Base-by-base conservation (phyloP, 2,888 invertebrate genomes). In the Ochropleura plecta region DNA sequence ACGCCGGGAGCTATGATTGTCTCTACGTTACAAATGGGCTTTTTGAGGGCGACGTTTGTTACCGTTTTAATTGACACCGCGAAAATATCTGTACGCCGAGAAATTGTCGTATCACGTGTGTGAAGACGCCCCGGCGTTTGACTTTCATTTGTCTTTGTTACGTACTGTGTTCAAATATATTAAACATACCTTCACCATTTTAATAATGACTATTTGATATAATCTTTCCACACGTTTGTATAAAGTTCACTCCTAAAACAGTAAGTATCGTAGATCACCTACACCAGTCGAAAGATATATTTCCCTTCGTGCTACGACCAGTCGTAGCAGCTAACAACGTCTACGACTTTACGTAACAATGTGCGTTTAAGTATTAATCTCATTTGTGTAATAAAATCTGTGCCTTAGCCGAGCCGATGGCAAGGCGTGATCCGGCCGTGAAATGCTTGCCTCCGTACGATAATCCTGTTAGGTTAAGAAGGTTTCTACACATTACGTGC, bases 381-480 rank as follows among this genome's bases (percentile, higher is more conserved):
- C 94, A 95, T 96, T 96, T 96, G 96, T 94, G 96, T 96, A 96
- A 95, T 96, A 95, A 96, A 96, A 96, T 96, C 96, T 96, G 94
- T 93, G 95, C 93, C 93, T 96, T 96, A 96, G 95, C 94, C 90
- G 86, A 83, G 92, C 90, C 92, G 92, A 88, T 90, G 92, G 94
- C 92, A 93, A 93, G 93, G 93, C 93, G 93, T 95, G 95, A 96
- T 96, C 96, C 96, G 97, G 94, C 97, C 96, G 96, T 96, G 96
- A 96, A 95, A 95, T 95, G 96, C 96, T 95, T 95, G 94, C 97
- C 97, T 97, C 97, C 96, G 94, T n/a, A 86, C 97, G 97, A 97
- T 97, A 97, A 97, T 97, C 97, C 97, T 97, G 97, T 97, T 97
- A 97, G 97, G 97, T 97, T 97, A 97, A 97, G 97, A 97, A 97